phyloP scores from a whole-genome alignment of 2,888 invertebrate genomes.

The Tridacna crocea region DNA sequence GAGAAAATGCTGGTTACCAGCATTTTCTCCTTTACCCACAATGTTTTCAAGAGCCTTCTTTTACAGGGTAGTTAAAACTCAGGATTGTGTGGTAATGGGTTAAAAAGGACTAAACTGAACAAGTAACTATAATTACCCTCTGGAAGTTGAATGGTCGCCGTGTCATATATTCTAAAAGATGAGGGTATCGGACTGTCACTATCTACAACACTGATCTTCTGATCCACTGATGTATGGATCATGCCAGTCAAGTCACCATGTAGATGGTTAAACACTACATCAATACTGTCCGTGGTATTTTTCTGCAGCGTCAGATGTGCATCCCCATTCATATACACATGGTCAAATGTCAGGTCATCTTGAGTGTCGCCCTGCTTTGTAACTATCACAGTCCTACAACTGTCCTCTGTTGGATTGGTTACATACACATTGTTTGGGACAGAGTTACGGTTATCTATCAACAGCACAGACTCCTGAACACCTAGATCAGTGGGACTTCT shows the following conservation, averaged over 20 bases:
- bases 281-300: conserved; percentile 35
- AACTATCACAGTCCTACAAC: conserved; percentile 65
- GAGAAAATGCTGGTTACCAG: too few relatives aligned
- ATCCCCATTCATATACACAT: conserved; percentile 64
- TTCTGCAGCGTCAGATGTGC: conserved; percentile 70
- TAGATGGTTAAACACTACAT: conserved; percentile 61
- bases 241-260: conserved; percentile 73
- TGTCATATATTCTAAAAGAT: conserved; percentile 70
- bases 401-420: conserved; percentile 59
- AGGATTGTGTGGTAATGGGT: not conserved
- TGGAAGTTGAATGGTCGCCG: conserved; percentile 63
- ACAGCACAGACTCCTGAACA: conserved; percentile 40
- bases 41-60: not conserved
- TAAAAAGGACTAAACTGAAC: not conserved
- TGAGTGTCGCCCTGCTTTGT: conserved; percentile 42
- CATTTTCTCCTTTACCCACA: too few relatives aligned
- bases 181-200: conserved; percentile 72
- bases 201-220: conserved; percentile 59
- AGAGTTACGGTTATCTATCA: conserved; percentile 69
- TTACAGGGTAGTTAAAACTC: not conserved
- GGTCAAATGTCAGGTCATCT: conserved; percentile 58
- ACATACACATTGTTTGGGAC: conserved; percentile 64
- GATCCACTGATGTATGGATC: conserved; percentile 68
- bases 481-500: conserved; percentile 40
- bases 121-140: conserved; percentile 48